Evolutionary conservation across 37 sponge, comb jelly and placozoan species (phyloP), one percentile per base, ranked within the genome.

Genomic region (Spongilla lacustris): DNA sequence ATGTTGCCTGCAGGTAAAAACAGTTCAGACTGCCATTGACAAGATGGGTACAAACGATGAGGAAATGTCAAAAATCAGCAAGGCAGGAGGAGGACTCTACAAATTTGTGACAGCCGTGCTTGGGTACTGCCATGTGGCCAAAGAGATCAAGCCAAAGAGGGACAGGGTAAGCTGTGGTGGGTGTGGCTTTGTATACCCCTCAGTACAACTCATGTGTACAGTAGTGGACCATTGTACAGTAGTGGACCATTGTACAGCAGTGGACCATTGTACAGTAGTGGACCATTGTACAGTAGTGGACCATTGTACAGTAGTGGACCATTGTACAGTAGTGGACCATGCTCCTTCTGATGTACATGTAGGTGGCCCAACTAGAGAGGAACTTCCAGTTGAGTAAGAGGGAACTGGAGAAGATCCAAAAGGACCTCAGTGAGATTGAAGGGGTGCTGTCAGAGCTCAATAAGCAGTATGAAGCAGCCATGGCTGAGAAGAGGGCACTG

Each of bases 71-170:
- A 89, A 90, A 21, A 95, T 97, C 77, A 95, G 96, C 50, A 86
- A 87, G 32, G 99, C 99, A 79, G 99, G 99, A 67, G 91, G 94
- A 48, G 99, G 99, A 14, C 83, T 99, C 78, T 95, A 83, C 83
- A 94, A 94, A 87, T 99, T 97, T 84, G 98, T 95, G n/a, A 90
- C 81, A 50, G 99, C 99, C 78, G 98, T 99, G 26, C 86, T 99
- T 25, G 99, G 99, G 29, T 99, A 99, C 90, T 99, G 99, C 78
- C 81, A 71, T 35, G 99, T 99, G 21, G 99, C 99, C 36, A 87
- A 94, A 70, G 94, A 97, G 74, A 95, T 99, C 85, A 99, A 99
- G 66, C 99, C 99, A 14, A 99, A 99, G 90, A 88, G 99, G 85
- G 99, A 99, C 58, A 97, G 92, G 85, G 91, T 91, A 1, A 28